Percentiles rank a stretch among this genome's conserved stretches.
Conservation (phyloP, 2,113 vertebrate genomes). For the Oreotrochilus melanogaster region DNA sequence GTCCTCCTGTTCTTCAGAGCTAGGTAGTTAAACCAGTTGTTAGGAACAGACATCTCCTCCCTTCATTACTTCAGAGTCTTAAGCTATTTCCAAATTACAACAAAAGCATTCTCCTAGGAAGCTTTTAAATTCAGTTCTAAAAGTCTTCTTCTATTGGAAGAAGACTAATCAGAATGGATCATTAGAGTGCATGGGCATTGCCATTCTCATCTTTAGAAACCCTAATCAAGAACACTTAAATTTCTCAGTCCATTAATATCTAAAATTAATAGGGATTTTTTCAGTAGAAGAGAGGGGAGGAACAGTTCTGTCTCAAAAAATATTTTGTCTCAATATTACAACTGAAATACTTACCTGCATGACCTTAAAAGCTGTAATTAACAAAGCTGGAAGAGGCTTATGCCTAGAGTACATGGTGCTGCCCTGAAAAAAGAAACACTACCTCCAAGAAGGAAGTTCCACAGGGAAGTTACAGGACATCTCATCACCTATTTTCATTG, state of each 20-base stretch:
- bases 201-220: slow-evolving; percentile 44
- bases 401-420: background rate
- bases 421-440: background rate
- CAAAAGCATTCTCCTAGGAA: slow-evolving; percentile 24
- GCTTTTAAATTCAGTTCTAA: slow-evolving; percentile 71
- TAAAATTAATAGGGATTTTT: background rate
- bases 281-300: background rate
- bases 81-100: slow-evolving; percentile 49
- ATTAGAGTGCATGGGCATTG: background rate
- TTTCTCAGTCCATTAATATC: slow-evolving; percentile 48
- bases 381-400: background rate
- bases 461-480: background rate
- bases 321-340: background rate
- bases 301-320: background rate
- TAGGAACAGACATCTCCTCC: slow-evolving; percentile 44
- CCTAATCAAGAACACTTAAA: slow-evolving; percentile 55
- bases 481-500: background rate
- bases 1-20: background rate
- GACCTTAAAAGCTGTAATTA: background rate
- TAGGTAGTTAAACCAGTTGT: background rate
- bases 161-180: slow-evolving; percentile 20
- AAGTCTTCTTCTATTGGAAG: slow-evolving; percentile 21
- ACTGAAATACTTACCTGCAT: background rate
- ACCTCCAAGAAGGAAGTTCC: slow-evolving; percentile 11
- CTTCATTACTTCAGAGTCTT: slow-evolving; percentile 60